Percentiles rank a stretch among this genome's conserved stretches.
phyloP scores from a whole-genome alignment of 2,797 vertebrate genomes.

The Phylloscopus collybita region DNA sequence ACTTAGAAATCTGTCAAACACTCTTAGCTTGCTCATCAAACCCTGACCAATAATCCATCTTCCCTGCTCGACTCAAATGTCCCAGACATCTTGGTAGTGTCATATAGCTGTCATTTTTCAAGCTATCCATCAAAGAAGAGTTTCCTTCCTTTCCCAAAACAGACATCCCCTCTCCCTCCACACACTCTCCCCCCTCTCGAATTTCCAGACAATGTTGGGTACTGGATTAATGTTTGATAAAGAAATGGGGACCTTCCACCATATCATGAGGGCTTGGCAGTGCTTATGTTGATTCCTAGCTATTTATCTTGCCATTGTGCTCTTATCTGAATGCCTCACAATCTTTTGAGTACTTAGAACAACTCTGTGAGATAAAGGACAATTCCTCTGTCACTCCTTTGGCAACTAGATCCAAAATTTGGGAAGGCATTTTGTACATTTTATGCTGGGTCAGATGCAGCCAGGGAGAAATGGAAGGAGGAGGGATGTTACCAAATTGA shows the following conservation, averaged over 20 bases:
- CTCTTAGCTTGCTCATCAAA: not conserved
- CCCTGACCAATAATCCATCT: not conserved
- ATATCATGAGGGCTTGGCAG: not conserved
- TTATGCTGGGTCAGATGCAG: not conserved
- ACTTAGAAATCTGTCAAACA: not conserved
- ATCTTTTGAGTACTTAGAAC: not conserved
- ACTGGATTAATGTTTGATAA: not conserved
- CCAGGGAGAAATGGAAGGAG: not conserved
- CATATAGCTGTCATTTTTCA: not conserved
- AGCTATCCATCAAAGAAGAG: not conserved
- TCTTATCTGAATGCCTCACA: conserved; percentile 12
- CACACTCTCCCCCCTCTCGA: not conserved
- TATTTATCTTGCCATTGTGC: not conserved
- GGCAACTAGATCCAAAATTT: not conserved
- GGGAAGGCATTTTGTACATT: not conserved
- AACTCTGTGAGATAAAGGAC: not conserved
- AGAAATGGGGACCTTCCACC: not conserved
- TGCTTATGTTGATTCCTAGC: not conserved
- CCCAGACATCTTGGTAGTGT: not conserved
- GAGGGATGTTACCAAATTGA: not conserved
- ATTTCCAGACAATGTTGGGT: not conserved
- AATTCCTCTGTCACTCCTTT: not conserved
- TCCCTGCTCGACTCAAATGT: not conserved
- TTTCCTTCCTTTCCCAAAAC: not conserved
- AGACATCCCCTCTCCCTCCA: not conserved